Conservation (phyloP, 2,888 invertebrate genomes). For the Drosophila niveifrons region DNA sequence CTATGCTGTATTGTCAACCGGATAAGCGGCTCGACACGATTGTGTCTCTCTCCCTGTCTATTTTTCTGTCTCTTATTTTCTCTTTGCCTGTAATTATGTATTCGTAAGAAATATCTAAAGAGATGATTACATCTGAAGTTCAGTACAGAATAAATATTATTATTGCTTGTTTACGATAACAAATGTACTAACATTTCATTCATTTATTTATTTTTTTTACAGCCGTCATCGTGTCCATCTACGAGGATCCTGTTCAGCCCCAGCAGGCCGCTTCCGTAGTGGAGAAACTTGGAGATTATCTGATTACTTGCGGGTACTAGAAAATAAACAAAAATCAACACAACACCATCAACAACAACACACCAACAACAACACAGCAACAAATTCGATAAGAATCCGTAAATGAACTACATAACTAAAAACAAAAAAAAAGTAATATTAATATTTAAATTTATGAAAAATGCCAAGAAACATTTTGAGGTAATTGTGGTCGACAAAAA, state of each 20-base stretch:
- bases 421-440: constrained; percentile 69
- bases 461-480: constrained; percentile 68
- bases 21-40: constrained; percentile 51
- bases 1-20: constrained; percentile 63
- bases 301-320: constrained; percentile 98
- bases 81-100: constrained; percentile 18
- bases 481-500: constrained; percentile 63
- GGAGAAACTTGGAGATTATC: constrained; percentile 98
- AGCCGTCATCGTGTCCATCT: constrained; percentile 97
- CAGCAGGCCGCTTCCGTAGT: constrained; percentile 98
- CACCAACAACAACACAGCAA: constrained; percentile 43
- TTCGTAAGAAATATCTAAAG: constrained; percentile 32
- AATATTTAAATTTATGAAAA: constrained; percentile 75
- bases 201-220: constrained; percentile 85
- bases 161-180: not conserved
- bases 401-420: constrained; percentile 70
- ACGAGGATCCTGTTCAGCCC: constrained; percentile 98
- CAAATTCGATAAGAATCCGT: constrained; percentile 68
- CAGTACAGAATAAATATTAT: not conserved
- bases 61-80: constrained; percentile 10
- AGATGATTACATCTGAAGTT: constrained; percentile 38
- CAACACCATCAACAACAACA: constrained; percentile 62
- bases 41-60: constrained; percentile 11
- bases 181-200: not conserved
- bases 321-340: constrained; percentile 83